Percentiles rank a stretch among this genome's conserved stretches.
Conservation (phyloP, 1,140 invertebrate genomes). For the Zophobas morio region DNA sequence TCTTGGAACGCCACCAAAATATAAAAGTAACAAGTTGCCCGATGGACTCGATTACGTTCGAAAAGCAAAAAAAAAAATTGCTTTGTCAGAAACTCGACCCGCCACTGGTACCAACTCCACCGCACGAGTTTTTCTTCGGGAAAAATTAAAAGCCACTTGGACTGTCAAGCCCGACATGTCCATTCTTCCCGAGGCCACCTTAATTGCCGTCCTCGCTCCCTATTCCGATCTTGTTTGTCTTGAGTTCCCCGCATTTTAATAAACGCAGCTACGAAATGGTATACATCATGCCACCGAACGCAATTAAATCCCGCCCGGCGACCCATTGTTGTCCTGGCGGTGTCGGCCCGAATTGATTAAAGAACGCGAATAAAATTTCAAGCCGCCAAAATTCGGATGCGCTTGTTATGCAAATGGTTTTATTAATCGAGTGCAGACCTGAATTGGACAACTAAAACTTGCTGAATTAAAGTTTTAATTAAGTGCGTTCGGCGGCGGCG, state of each 20-base stretch:
- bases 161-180: no score
- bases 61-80: no score
- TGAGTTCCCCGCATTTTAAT: background rate
- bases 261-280: background rate
- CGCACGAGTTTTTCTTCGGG: no score
- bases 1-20: no score
- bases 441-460: background rate
- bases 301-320: background rate
- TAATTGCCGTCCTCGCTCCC: background rate
- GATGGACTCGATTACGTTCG: no score
- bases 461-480: slow-evolving; percentile 1
- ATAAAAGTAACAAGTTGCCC: no score
- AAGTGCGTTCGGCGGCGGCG: background rate
- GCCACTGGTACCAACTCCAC: no score
- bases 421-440: background rate
- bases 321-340: background rate
- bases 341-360: background rate
- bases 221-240: background rate
- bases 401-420: background rate
- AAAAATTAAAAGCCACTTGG: no score
- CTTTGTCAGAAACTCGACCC: no score
- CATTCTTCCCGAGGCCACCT: background rate
- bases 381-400: background rate
- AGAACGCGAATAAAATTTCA: background rate
- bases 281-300: background rate